phyloP scores from a whole-genome alignment of 2,797 vertebrate species.

The Momotus momota region DNA sequence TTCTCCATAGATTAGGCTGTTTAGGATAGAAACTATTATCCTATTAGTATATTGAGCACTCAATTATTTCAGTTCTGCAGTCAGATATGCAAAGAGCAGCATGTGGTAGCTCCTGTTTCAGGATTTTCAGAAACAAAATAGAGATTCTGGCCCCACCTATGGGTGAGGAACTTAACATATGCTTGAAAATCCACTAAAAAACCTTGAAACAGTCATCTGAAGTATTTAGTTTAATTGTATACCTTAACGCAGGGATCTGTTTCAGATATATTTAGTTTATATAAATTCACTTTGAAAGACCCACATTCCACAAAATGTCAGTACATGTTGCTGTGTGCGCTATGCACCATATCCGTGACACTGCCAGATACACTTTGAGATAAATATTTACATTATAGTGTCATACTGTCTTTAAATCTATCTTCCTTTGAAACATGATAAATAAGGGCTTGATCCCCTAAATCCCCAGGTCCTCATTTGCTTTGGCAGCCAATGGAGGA shows the following conservation, averaged over 20 bases:
- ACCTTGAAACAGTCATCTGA: not conserved
- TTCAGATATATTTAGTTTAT: not conserved
- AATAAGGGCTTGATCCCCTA: not conserved
- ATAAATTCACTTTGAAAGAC: not conserved
- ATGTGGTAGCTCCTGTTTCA: not conserved
- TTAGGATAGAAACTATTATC: not conserved
- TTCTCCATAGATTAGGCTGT: not conserved
- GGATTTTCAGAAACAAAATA: constrained; percentile 20
- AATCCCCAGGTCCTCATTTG: not conserved
- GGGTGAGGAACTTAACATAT: not conserved
- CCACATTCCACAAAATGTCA: not conserved
- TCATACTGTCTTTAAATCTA: not conserved
- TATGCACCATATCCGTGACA: not conserved
- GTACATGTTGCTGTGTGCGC: not conserved
- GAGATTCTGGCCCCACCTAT: constrained; percentile 54
- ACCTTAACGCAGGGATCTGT: not conserved
- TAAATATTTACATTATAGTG: not conserved
- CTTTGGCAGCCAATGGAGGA: not conserved
- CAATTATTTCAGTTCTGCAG: not conserved
- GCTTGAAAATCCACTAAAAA: not conserved
- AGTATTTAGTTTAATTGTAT: not conserved
- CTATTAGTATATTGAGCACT: not conserved
- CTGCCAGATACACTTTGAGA: not conserved
- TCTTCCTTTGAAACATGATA: not conserved
- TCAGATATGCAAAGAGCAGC: not conserved